Percentiles rank a stretch among this genome's conserved stretches.
Evolutionary conservation across 2,888 invertebrate species (phyloP).

Genomic region (Euplagia quadripunctaria): DNA sequence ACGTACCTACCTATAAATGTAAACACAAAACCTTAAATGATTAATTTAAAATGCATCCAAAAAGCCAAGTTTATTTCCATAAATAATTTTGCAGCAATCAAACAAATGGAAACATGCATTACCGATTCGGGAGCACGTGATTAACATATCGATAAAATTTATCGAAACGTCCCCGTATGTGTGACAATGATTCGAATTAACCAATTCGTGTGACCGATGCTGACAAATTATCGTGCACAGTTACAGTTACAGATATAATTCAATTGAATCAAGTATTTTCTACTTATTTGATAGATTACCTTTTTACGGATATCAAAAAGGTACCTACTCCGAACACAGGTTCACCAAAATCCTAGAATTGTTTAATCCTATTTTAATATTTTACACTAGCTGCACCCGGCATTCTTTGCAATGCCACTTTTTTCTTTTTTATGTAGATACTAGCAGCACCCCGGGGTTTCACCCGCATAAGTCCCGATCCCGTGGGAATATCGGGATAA

Average conservation of each 20-base stretch:
- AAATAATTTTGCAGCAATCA: constrained; percentile 59
- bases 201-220: constrained; percentile 44
- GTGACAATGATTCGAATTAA: constrained; percentile 62
- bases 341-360: not conserved
- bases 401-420: no score
- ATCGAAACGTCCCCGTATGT: constrained; percentile 51
- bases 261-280: not conserved
- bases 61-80: constrained; percentile 44
- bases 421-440: no score
- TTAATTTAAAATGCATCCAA: constrained; percentile 44
- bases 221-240: constrained; percentile 44
- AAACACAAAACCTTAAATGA: constrained; percentile 32
- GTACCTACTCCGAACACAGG: not conserved
- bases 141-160: constrained; percentile 67
- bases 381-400: no score
- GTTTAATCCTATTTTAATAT: no score
- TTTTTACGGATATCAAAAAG: not conserved
- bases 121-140: constrained; percentile 54
- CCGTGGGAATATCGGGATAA: no score
- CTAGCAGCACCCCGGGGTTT: no score
- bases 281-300: not conserved
- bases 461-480: no score
- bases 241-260: constrained; percentile 26
- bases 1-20: constrained; percentile 1
- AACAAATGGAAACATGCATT: constrained; percentile 61